Conservation (phyloP, 30 jellyfish, hydroid and myxozoan genomes). For the Cassiopea xamachana region DNA sequence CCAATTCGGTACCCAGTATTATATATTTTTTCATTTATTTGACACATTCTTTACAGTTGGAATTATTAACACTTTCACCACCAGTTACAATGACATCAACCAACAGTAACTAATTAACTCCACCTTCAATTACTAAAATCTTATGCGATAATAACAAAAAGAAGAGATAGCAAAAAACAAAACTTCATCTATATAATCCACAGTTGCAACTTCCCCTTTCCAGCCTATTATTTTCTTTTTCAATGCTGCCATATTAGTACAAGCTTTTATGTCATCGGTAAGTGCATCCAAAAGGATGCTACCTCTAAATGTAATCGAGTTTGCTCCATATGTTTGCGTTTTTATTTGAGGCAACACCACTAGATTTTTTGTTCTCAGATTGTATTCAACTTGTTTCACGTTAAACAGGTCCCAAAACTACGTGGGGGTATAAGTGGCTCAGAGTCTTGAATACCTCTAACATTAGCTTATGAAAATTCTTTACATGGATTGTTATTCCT, state of each 20-base stretch:
- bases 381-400: constrained; percentile 36
- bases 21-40: too few relatives aligned
- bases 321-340: constrained; percentile 32
- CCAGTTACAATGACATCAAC: too few relatives aligned
- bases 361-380: constrained; percentile 16
- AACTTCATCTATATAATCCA: background rate
- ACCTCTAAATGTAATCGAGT: constrained; percentile 46
- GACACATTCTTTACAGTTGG: too few relatives aligned
- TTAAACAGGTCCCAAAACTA: constrained; percentile 50
- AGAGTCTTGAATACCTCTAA: constrained; percentile 28
- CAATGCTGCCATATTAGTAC: background rate
- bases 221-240: background rate
- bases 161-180: too few relatives aligned
- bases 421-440: constrained; percentile 46
- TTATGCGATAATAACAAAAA: too few relatives aligned
- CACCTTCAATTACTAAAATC: too few relatives aligned
- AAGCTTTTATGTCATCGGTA: constrained; percentile 2
- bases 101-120: too few relatives aligned
- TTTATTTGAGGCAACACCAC: background rate
- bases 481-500: constrained; percentile 33
- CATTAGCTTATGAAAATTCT: constrained; percentile 48
- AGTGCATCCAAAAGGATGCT: constrained; percentile 27
- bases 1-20: too few relatives aligned
- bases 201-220: background rate
- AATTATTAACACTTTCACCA: too few relatives aligned